Evolutionary conservation across 2,797 vertebrate genomes (phyloP).

Genomic region (Aplochiton taeniatus): DNA sequence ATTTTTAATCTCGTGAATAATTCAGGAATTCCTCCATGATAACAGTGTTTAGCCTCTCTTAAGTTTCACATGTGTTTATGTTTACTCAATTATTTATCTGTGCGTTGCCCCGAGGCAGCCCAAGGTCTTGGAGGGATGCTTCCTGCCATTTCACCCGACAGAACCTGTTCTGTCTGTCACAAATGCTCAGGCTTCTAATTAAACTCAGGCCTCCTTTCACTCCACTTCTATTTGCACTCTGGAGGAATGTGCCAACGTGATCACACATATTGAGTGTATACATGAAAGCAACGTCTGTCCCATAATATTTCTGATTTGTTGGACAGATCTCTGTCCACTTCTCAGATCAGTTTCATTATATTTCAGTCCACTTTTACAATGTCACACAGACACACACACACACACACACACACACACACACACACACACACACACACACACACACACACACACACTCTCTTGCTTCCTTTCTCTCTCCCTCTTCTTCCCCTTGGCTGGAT

Average conservation of each 20-base stretch:
- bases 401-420: conserved; percentile 2
- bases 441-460: background rate
- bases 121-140: conserved; percentile 42
- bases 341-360: conserved; percentile 32
- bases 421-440: background rate
- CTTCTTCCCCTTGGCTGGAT: conserved; percentile 48
- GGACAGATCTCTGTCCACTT: conserved; percentile 35
- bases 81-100: conserved; percentile 59
- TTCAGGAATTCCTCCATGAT: conserved; percentile 38
- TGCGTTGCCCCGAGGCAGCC: conserved; percentile 43
- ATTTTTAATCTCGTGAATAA: conserved; percentile 37
- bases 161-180: conserved; percentile 46
- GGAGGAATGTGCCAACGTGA: conserved; percentile 20
- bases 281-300: conserved; percentile 50
- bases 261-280: conserved; percentile 15
- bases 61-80: conserved; percentile 49
- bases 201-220: conserved; percentile 56
- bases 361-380: no score
- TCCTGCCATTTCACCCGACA: conserved; percentile 39
- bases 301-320: conserved; percentile 48
- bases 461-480: conserved; percentile 6
- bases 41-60: conserved; percentile 37
- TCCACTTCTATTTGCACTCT: conserved; percentile 1
- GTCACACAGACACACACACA: background rate
- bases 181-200: conserved; percentile 36